A percentile compares a stretch with the other conserved stretches of the same genome.
These are phyloP conservation scores for Xenopus laevis DNA, from an alignment of 2,113 vertebrate species.

Conservation along the genomic window DNA sequence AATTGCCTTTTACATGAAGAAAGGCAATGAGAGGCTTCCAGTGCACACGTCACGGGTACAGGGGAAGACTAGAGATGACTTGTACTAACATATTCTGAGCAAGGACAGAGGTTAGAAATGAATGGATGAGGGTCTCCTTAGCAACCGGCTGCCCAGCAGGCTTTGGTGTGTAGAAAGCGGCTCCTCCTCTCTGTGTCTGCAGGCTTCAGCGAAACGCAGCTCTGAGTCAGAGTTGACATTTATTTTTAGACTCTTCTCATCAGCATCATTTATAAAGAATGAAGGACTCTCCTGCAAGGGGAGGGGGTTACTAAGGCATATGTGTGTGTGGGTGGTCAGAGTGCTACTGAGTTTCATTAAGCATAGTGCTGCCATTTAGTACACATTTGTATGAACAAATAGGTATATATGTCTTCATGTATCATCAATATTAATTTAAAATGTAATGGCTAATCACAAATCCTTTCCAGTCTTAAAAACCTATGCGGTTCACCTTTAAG, in stretches of 20 bases:
- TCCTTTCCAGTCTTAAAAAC: no score
- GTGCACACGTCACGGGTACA: no score
- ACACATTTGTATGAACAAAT: no score
- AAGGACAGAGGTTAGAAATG: slow-evolving; percentile 17
- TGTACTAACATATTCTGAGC: slow-evolving; percentile 1
- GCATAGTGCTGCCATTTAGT: no score
- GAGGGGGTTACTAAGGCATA: slow-evolving; percentile 35
- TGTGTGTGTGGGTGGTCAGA: background rate
- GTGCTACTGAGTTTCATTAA: no score
- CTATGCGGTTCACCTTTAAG: no score
- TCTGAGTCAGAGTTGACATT: slow-evolving; percentile 39
- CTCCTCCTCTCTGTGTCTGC: slow-evolving; percentile 37
- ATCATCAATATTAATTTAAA: no score
- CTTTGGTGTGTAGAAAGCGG: slow-evolving; percentile 41
- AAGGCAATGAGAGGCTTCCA: no score
- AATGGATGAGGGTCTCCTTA: slow-evolving; percentile 21
- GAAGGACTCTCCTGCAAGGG: slow-evolving; percentile 41
- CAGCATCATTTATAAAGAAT: slow-evolving; percentile 17
- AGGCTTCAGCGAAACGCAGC: slow-evolving; percentile 51
- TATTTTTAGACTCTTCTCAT: slow-evolving; percentile 45
- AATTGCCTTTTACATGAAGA: no score
- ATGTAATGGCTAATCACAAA: no score
- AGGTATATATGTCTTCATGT: no score
- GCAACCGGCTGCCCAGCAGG: slow-evolving; percentile 42
- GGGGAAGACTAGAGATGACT: slow-evolving; percentile 48